Evolutionary conservation across 1,140 invertebrate genomes (phyloP), one percentile per base, ranked within the genome.

Genomic region (Tetramorium alpestre): DNA sequence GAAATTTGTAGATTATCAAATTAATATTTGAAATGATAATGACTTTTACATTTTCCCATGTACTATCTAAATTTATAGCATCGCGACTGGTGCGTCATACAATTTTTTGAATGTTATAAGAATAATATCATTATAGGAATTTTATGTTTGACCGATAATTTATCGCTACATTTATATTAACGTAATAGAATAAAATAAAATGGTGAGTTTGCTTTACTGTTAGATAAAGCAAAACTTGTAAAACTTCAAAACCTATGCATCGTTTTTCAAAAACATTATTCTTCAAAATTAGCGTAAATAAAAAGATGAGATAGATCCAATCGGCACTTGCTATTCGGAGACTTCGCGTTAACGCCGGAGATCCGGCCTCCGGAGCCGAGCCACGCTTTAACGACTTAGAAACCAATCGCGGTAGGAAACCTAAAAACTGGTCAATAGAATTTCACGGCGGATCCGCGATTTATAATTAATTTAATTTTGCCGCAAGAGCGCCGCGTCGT

Each of bases 401-500:
- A 65, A 89, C 28, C 62, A 62, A 11, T 18, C 25, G 38, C 18
- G 49, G 11, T 44, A 81, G 18, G 33, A 41, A 58, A 47, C 11
- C 28, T 67, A 90, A 90, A 89, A 90, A 90, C 56, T 87, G 89
- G 86, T 77, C 78, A 60, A 11, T 16, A 58, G 80, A 85, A 90
- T 89, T 89, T 67, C 88, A 85, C 73, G 81, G 64, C 72, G 80
- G 62, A 84, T 85, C 81, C 77, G 77, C 75, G 88, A 89, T 88
- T 91, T 89, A 88, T 91, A 91, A 91, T 91, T 91, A 87, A 91
- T 91, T 90, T 73, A 84, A 73, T 84, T 84, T 84, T 84, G 69
- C 69, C 25, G 80, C 25, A 11, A 47, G 41, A 33, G 67, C n/a
- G 41, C 69, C 51, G 51, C 67, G 38, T 25, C 67, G 25, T 84